Evolutionary conservation across 1,140 invertebrate species (phyloP), one percentile per base, ranked within the genome.

Genomic region (Camponotus floridanus): DNA sequence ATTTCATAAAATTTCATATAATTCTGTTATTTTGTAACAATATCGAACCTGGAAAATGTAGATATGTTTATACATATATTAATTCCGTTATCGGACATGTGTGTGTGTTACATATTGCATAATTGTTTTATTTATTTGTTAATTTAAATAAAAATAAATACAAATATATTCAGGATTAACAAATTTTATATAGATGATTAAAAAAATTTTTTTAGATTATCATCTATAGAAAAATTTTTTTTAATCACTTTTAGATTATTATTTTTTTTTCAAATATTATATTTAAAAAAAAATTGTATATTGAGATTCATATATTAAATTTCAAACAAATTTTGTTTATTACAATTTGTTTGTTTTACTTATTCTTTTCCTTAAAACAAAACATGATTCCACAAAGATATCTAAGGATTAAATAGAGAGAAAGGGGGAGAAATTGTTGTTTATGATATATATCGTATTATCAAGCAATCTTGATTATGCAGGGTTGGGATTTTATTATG

Each of bases 401-500:
- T 80, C 76, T 80, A 80, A 80, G 45, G 45, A 39, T 80, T 36
- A 55, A 80, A 42, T 2, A 55, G 42, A 45, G 42, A 45, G 9
- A 45, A 9, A 45, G 42, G 11, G 42, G 11, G 8, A 7, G 31
- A 59, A 73, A 33, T 83, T 83, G 68, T 83, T 83, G 33, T 79
- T 45, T 78, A 78, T 21, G 21, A 36, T 78, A 21, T 48, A 68
- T 80, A 68, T 68, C 11, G 26, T 79, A 68, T 76, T 42, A 13
- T 71, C 67, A 36, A 73, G 26, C 36, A 73, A 81, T 36, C 8
- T 83, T 59, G 55, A 83, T 73, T 74, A 21, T 74, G 73, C 7
- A 31, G 79, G 79, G 11, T 73, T 81, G 79, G 79, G 26, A 81
- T 61, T 83, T 74, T 74, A 83, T 83, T 61, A 74, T 4, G 68